A percentile compares a stretch with the other conserved stretches of the same genome.
Conservation (phyloP, 2,888 invertebrate species). For the Luffia ferchaultella region DNA sequence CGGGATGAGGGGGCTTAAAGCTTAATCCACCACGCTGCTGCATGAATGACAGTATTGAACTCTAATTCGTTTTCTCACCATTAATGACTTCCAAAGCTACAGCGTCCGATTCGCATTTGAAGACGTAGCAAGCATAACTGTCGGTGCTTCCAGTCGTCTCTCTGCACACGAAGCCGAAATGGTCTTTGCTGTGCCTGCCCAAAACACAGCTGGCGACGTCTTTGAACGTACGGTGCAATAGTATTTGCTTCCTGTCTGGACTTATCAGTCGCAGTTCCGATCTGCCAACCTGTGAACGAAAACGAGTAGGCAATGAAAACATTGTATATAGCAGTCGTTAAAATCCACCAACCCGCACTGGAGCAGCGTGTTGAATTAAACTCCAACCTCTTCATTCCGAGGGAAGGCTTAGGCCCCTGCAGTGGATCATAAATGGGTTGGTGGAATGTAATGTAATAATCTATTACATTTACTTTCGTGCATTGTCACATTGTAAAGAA, state of each 20-base stretch:
- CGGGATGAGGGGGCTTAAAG: too few species aligned
- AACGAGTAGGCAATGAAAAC: background rate
- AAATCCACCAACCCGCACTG: too few species aligned
- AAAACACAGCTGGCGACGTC: slow-evolving; percentile 90
- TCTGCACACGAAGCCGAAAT: slow-evolving; percentile 94
- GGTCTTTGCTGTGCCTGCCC: slow-evolving; percentile 81
- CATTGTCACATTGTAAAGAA: too few species aligned
- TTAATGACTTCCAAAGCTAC: slow-evolving; percentile 83
- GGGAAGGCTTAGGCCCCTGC: too few species aligned
- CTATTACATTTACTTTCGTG: too few species aligned
- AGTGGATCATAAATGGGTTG: too few species aligned
- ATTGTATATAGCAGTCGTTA: too few species aligned
- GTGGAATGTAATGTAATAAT: too few species aligned
- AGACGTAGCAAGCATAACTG: slow-evolving; percentile 80
- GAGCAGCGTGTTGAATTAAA: too few species aligned
- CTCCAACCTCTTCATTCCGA: too few species aligned
- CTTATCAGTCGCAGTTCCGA: slow-evolving; percentile 90
- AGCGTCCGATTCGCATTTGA: slow-evolving; percentile 85
- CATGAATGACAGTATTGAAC: too few species aligned
- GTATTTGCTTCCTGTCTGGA: slow-evolving; percentile 89
- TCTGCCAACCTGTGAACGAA: slow-evolving; percentile 74
- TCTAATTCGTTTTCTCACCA: slow-evolving; percentile 53
- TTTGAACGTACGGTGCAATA: slow-evolving; percentile 86
- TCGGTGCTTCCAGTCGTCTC: slow-evolving; percentile 66
- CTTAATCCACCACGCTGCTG: too few species aligned